Evolutionary conservation across 1,140 invertebrate species (phyloP).

Genomic region (Zaprionus tsacasi): DNA sequence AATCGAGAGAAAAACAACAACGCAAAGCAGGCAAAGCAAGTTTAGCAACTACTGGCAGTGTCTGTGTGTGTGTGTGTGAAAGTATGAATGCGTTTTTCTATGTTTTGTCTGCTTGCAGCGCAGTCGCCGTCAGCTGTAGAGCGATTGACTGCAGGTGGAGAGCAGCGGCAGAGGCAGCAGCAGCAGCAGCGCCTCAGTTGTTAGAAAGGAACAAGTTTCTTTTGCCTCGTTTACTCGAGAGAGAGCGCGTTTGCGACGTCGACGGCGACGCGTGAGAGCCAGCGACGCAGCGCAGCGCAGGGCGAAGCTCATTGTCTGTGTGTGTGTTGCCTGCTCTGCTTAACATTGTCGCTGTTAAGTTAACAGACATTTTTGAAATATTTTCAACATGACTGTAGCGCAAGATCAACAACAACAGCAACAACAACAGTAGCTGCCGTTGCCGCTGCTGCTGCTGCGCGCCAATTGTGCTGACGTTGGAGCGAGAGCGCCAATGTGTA

Average conservation of each 20-base stretch:
- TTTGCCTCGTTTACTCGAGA: conserved; percentile 5
- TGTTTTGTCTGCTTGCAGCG: conserved; percentile 30
- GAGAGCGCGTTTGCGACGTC: conserved; percentile 2
- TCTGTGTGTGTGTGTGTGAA: conserved; percentile 22
- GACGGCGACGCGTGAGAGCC: conserved; percentile 12
- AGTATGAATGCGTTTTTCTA: conserved; percentile 44
- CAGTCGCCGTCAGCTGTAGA: conserved; percentile 33
- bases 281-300: background rate
- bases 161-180: background rate
- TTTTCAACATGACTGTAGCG: conserved; percentile 47
- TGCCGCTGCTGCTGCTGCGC: conserved; percentile 24
- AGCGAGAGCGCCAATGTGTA: conserved; percentile 13
- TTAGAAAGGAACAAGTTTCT: conserved; percentile 61
- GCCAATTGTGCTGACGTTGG: conserved; percentile 50
- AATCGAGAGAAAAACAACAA: background rate
- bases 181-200: background rate
- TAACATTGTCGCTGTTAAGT: conserved; percentile 53
- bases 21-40: background rate
- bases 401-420: conserved; percentile 1
- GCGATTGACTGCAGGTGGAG: conserved; percentile 30
- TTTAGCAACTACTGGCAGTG: conserved; percentile 8
- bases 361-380: conserved; percentile 65
- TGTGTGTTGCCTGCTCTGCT: conserved; percentile 4
- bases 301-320: conserved; percentile 31
- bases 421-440: conserved; percentile 15